Evolutionary conservation across 2,113 vertebrate genomes (phyloP).

Genomic region (Nerophis lumbriciformis): DNA sequence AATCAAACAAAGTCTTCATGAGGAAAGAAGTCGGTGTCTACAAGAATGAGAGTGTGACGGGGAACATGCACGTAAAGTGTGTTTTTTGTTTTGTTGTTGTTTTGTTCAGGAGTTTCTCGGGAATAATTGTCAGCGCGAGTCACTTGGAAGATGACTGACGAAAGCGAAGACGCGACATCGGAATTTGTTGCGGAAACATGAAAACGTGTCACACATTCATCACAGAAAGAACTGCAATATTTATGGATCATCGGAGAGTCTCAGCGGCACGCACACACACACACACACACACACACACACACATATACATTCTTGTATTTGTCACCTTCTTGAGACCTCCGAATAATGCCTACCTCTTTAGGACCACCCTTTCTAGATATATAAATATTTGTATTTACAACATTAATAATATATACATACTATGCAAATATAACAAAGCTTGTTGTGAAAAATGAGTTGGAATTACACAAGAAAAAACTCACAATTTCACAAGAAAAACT

Average conservation of each 20-base stretch:
- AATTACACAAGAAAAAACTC: no score
- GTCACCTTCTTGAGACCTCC: no score
- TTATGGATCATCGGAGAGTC: slow-evolving; percentile 62
- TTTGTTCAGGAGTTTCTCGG: slow-evolving; percentile 64
- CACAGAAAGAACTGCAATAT: slow-evolving; percentile 69
- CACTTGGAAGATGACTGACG: slow-evolving; percentile 65
- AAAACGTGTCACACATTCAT: slow-evolving; percentile 68
- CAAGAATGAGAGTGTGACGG: slow-evolving; percentile 37
- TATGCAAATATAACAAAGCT: no score
- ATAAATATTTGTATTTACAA: no score
- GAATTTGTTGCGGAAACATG: slow-evolving; percentile 72
- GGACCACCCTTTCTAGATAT: no score
- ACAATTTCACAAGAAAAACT: no score
- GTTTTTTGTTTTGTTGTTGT: not conserved
- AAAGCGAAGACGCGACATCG: slow-evolving; percentile 65
- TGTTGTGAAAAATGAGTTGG: no score
- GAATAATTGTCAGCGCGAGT: slow-evolving; percentile 72
- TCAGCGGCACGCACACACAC: slow-evolving; percentile 1
- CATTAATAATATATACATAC: no score
- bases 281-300: slow-evolving; percentile 10
- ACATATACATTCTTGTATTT: not conserved
- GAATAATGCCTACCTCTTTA: no score
- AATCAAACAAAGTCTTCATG: slow-evolving; percentile 44
- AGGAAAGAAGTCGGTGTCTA: slow-evolving; percentile 24
- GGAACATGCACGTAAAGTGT: not conserved